Evolutionary conservation across 2,888 invertebrate species (phyloP).

Genomic region (Chrysolina oricalcia): DNA sequence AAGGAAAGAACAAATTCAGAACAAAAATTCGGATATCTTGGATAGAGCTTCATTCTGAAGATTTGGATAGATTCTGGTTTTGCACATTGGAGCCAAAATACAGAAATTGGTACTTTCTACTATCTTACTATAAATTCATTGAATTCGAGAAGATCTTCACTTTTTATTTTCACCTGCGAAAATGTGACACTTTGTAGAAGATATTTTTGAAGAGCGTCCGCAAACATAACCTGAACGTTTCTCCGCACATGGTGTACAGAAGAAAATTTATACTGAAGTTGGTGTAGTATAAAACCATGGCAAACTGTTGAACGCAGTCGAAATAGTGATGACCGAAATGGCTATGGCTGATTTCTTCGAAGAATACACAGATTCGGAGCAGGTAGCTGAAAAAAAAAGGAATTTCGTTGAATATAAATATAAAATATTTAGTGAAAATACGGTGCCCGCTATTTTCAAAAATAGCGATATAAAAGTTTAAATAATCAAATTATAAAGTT

Average conservation of each 20-base stretch:
- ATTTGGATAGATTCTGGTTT: too few relatives aligned
- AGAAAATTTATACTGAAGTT: constrained; percentile 80
- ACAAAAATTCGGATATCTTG: too few relatives aligned
- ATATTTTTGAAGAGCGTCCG: constrained; percentile 43
- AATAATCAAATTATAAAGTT: too few relatives aligned
- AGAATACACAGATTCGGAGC: constrained; percentile 73
- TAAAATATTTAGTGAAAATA: too few relatives aligned
- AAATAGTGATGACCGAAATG: constrained; percentile 66
- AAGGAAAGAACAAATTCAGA: too few relatives aligned
- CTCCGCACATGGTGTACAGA: constrained; percentile 78
- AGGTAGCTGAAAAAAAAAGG: constrained; percentile 72
- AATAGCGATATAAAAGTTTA: too few relatives aligned
- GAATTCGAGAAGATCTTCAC: background rate
- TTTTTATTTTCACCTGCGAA: background rate
- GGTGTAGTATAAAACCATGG: constrained; percentile 78
- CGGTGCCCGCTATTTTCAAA: too few relatives aligned
- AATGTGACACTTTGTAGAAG: constrained; percentile 33
- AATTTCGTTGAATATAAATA: background rate
- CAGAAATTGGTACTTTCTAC: too few relatives aligned
- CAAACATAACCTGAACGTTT: constrained; percentile 75
- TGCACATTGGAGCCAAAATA: too few relatives aligned
- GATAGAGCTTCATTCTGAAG: too few relatives aligned
- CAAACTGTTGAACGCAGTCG: constrained; percentile 76
- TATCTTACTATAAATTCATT: background rate
- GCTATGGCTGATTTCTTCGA: constrained; percentile 72